A percentile compares a stretch with the other conserved stretches of the same genome.
phyloP scores from a whole-genome alignment of 2,888 invertebrate genomes.

The Volucella inanis region DNA sequence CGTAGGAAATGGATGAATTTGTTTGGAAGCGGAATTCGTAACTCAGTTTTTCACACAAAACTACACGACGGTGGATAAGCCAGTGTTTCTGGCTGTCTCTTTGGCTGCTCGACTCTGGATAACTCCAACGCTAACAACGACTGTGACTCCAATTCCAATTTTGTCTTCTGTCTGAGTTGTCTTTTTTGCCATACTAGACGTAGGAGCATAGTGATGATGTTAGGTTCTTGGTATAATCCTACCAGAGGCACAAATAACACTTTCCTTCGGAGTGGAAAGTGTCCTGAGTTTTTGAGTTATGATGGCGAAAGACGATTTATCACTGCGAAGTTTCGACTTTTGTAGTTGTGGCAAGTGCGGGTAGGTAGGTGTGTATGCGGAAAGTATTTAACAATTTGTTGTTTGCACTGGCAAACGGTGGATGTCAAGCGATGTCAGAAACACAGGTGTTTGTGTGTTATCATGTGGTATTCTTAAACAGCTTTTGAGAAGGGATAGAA shows the following conservation, averaged over 20 bases:
- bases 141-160: not conserved
- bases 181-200: not conserved
- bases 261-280: constrained; percentile 27
- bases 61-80: constrained; percentile 24
- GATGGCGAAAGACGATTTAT: constrained; percentile 60
- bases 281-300: constrained; percentile 37
- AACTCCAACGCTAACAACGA: too few relatives aligned
- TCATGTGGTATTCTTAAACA: too few relatives aligned
- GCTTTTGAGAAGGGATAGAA: too few relatives aligned
- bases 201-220: too few relatives aligned
- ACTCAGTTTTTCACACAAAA: constrained; percentile 38
- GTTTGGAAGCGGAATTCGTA: constrained; percentile 13
- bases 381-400: constrained; percentile 54
- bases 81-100: constrained; percentile 24
- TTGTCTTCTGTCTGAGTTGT: constrained; percentile 18
- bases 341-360: not conserved
- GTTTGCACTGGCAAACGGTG: constrained; percentile 53
- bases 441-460: constrained; percentile 37
- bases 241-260: constrained; percentile 33
- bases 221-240: constrained; percentile 11
- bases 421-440: constrained; percentile 66
- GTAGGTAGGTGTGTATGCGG: not conserved
- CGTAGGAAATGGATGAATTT: not conserved
- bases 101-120: constrained; percentile 2
- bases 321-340: constrained; percentile 53